These are phyloP conservation scores for Promerops cafer DNA, from an alignment of 2,113 vertebrate genomes.

Conservation along the genomic window DNA sequence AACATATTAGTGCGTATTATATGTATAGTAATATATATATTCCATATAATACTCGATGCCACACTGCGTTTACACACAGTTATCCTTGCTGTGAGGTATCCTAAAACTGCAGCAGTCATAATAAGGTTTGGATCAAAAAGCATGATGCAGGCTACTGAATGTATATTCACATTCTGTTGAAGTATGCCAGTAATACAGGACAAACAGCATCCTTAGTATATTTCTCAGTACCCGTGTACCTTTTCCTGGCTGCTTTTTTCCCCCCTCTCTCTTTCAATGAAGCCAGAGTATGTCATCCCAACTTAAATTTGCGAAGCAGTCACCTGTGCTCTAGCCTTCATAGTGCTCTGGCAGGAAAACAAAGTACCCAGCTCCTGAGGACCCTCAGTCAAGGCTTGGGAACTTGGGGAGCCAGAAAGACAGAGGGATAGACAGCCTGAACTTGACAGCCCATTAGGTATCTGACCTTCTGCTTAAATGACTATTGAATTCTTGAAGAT, in stretches of 20 bases:
- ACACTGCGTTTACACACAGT: neutral
- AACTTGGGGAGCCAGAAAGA: neutral
- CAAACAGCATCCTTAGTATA: neutral
- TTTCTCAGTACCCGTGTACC: neutral
- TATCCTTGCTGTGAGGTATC: neutral
- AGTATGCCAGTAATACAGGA: neutral
- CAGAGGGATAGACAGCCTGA: neutral
- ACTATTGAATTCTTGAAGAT: conserved; percentile 15
- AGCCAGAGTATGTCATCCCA: neutral
- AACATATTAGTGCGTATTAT: neutral
- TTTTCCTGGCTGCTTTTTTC: neutral
- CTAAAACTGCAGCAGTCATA: neutral
- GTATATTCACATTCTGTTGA: neutral
- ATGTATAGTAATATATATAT: neutral
- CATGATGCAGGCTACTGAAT: neutral
- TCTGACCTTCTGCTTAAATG: conserved; percentile 45
- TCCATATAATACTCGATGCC: neutral
- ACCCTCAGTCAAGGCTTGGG: conserved; percentile 8
- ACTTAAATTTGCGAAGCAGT: neutral
- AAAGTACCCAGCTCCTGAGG: neutral
- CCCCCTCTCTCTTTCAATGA: neutral
- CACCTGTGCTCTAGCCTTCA: neutral
- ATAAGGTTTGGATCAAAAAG: neutral
- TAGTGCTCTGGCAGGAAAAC: neutral
- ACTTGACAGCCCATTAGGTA: conserved; percentile 44